A percentile compares a stretch with the other conserved stretches of the same genome.
Conservation (phyloP, 2,888 invertebrate genomes). For the Drosophila trichaetosa region DNA sequence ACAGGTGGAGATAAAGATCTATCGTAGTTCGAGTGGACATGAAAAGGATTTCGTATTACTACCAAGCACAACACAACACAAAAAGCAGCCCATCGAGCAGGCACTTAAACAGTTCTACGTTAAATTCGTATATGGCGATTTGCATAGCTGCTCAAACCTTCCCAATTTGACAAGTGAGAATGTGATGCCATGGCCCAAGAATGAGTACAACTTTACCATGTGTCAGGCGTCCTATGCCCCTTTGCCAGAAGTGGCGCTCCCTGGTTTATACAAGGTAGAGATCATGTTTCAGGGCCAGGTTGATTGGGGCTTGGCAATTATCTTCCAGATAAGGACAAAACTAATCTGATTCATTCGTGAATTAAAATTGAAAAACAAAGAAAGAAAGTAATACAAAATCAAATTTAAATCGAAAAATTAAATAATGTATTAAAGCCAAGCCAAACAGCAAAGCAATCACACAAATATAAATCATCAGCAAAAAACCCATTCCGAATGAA, state of each 20-base stretch:
- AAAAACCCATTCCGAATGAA: background rate
- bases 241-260: background rate
- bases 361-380: background rate
- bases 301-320: background rate
- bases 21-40: background rate
- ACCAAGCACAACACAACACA: no score
- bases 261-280: background rate
- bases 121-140: background rate
- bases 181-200: background rate
- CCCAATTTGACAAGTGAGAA: background rate
- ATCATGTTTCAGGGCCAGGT: rapidly evolving
- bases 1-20: background rate
- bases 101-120: no score
- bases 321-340: background rate
- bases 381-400: background rate
- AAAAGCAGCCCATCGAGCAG: background rate
- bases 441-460: background rate
- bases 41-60: background rate
- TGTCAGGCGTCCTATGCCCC: background rate
- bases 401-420: background rate
- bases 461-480: background rate
- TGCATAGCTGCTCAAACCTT: background rate
- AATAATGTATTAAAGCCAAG: background rate
- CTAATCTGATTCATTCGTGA: background rate
- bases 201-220: background rate